Evolutionary conservation across 2,113 vertebrate genomes (phyloP).

Genomic region (Oenanthe oenanthe): DNA sequence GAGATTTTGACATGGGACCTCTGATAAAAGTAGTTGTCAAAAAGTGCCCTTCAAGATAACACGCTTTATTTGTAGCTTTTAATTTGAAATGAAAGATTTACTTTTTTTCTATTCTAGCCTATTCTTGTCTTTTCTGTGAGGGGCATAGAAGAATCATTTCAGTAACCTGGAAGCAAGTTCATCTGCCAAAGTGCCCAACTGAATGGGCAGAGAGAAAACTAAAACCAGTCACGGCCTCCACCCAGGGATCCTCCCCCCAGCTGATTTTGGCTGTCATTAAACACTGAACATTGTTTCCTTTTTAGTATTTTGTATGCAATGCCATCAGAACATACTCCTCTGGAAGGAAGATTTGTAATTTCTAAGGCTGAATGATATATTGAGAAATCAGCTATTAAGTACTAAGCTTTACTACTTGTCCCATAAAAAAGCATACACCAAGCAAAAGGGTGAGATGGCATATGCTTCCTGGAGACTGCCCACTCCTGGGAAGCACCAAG

Average conservation of each 20-base stretch:
- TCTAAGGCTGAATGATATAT: background rate
- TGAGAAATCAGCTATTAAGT: background rate
- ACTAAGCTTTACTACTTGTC: background rate
- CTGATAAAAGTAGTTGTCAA: background rate
- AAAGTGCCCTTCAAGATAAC: background rate
- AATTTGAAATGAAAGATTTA: background rate
- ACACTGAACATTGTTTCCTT: background rate
- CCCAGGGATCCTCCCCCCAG: background rate
- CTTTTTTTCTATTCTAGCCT: background rate
- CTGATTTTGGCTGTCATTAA: background rate
- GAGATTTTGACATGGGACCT: background rate
- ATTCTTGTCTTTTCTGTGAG: background rate
- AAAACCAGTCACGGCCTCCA: background rate
- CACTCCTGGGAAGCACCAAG: background rate
- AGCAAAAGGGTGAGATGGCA: background rate
- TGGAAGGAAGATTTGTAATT: background rate
- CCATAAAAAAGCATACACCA: background rate
- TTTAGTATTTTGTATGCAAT: background rate
- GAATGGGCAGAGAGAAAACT: background rate
- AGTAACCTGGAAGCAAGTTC: background rate
- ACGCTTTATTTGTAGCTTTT: background rate
- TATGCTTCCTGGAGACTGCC: background rate
- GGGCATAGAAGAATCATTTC: background rate
- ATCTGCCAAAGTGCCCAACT: background rate
- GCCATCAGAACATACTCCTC: background rate